These are phyloP conservation scores for Sebastolobus alascanus DNA, from an alignment of 2,797 vertebrate species.

Conservation along the genomic window DNA sequence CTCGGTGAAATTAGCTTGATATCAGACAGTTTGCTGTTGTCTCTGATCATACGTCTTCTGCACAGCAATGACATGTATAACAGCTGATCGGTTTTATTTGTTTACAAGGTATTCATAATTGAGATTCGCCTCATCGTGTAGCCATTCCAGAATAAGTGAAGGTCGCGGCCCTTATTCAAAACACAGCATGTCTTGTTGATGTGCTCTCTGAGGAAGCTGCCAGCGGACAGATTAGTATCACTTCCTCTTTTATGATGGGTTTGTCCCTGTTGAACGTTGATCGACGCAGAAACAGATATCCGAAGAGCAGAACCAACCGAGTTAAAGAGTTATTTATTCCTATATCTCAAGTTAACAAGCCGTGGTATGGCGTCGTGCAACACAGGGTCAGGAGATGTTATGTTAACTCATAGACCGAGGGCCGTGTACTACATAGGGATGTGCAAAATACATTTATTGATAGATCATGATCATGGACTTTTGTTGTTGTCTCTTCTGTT, in stretches of 20 bases:
- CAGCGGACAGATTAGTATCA: conserved; percentile 22
- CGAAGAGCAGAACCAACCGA: not conserved
- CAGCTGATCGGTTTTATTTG: not conserved
- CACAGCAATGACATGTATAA: not conserved
- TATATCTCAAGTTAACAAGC: not conserved
- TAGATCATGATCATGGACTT: not conserved
- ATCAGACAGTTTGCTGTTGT: not conserved
- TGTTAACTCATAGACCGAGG: not conserved
- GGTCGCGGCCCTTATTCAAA: not conserved
- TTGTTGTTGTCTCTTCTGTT: not conserved
- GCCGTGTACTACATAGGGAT: not conserved
- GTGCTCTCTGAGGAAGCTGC: conserved; percentile 16
- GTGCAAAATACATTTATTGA: not conserved
- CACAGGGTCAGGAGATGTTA: not conserved
- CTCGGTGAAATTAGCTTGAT: not conserved
- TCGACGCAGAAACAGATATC: not conserved
- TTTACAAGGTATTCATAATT: not conserved
- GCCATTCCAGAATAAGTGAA: not conserved
- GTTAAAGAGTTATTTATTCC: not conserved
- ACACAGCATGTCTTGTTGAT: conserved; percentile 22
- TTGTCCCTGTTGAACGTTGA: conserved; percentile 7
- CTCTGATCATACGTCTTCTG: not conserved
- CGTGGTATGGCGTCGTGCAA: not conserved
- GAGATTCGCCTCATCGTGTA: not conserved
- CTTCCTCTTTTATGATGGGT: conserved; percentile 13